Evolutionary conservation across 2,797 vertebrate genomes (phyloP).

Genomic region (Staurois parvus): DNA sequence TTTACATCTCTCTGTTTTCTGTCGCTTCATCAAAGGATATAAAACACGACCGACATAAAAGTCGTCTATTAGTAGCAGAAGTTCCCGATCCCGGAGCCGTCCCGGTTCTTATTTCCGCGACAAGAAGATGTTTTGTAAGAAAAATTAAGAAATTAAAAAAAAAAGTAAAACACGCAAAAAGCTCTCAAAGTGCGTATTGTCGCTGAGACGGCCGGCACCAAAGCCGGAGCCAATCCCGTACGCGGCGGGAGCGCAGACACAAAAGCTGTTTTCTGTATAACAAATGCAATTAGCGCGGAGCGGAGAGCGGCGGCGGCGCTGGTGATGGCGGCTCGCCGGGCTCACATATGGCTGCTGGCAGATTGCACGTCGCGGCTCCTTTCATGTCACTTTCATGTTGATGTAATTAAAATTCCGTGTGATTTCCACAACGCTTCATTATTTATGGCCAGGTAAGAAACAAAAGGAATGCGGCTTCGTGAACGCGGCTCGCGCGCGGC

Average conservation of each 20-base stretch:
- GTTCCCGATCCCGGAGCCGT: not conserved
- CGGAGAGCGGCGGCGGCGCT: conserved; percentile 36
- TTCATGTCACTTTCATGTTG: conserved; percentile 72
- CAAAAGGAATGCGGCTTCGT: not conserved
- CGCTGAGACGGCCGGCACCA: no score
- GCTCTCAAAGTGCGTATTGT: no score
- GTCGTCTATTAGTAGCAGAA: no score
- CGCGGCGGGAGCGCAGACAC: no score
- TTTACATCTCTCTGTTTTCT: no score
- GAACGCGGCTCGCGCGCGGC: not conserved
- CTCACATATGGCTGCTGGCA: conserved; percentile 69
- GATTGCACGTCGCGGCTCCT: conserved; percentile 70
- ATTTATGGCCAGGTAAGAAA: conserved; percentile 69
- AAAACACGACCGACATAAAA: no score
- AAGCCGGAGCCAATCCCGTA: not conserved
- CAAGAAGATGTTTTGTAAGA: no score
- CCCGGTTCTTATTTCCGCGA: no score
- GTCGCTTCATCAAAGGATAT: no score
- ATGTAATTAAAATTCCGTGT: conserved; percentile 72
- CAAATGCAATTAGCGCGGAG: conserved; percentile 67
- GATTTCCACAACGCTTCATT: conserved; percentile 65
- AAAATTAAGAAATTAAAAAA: no score
- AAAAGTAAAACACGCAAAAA: no score
- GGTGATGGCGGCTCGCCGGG: not conserved
- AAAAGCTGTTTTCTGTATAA: conserved; percentile 53